Evolutionary conservation across 1,140 invertebrate species (phyloP), one percentile per base, ranked within the genome.

Genomic region (Thrips palmi): DNA sequence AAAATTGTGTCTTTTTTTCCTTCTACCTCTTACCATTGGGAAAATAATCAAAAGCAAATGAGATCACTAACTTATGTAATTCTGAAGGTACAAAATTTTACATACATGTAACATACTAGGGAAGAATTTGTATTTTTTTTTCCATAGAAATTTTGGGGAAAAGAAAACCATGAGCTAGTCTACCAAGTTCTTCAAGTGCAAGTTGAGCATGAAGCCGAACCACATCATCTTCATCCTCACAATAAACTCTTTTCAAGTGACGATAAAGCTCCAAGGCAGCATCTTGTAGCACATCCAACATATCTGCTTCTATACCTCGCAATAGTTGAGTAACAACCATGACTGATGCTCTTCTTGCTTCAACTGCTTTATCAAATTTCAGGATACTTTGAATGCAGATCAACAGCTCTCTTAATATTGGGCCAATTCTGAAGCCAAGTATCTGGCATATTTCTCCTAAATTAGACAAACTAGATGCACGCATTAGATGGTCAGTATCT

Each of bases 381-480:
- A 83, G 58, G 33, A 81, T 65, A 43, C 58, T 63, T 42, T 67
- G 60, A 23, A 81, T 65, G 49, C 77, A 83, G 11, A 66, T 60
- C 22, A 85, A 53, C 58, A 85, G 78, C 66, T 87, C 83, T 45
- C 68, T 69, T 33, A 80, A 56, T 35, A 79, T 64, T 43, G 65
- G 57, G 33, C 74, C 74, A 1, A 89, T 52, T 49, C 71, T 72
- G 49, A 74, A 86, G 32, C 72, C 67, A 7, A 92, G 54, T 4
- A 80, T 62, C 44, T 70, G 65, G 48, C 77, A 82, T n/a, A 87
- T 57, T 60, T 89, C 81, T 1, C 77, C 85, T 10, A 92, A 58
- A 57, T 85, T 86, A 0, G 82, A 85, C 28, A 92, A 58, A 55
- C 77, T 75, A 3, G 84, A 87, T 7, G 82, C 68, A 51, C 82